Percentiles rank a stretch among this genome's conserved stretches.
Conservation (phyloP, 1,140 invertebrate genomes). For the Lepidurus couesii region DNA sequence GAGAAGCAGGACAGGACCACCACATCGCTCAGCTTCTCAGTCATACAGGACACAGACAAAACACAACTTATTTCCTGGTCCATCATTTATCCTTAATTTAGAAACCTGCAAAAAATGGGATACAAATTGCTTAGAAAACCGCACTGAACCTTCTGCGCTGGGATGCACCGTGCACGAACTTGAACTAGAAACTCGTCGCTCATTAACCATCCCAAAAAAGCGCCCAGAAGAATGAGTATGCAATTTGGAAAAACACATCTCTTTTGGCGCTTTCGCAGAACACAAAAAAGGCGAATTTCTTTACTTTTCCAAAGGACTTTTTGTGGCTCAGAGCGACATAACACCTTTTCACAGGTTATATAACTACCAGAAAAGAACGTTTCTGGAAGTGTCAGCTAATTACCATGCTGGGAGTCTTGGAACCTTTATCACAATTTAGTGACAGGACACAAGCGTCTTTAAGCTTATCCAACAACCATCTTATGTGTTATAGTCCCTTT, state of each 20-base stretch:
- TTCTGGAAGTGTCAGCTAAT: constrained; percentile 5
- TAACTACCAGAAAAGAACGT: not conserved
- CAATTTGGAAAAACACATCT: constrained; percentile 15
- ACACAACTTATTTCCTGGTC: not conserved
- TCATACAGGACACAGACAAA: not conserved
- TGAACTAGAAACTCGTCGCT: not conserved
- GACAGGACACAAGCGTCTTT: not conserved
- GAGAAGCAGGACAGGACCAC: not conserved
- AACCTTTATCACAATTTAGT: constrained; percentile 1
- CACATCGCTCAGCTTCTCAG: constrained; percentile 1
- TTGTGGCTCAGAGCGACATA: not conserved
- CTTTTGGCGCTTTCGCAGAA: not conserved
- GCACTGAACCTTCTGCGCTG: not conserved
- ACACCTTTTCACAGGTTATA: not conserved
- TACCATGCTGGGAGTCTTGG: not conserved
- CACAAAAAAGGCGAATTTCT: not conserved
- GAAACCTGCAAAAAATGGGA: constrained; percentile 5
- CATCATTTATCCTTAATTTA: not conserved
- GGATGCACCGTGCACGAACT: not conserved
- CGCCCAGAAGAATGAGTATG: not conserved
- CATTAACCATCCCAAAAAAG: not conserved
- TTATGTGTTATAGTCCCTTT: not conserved
- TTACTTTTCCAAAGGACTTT: not conserved
- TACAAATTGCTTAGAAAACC: not conserved
- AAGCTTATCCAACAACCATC: constrained; percentile 18